Percentiles rank a stretch among this genome's conserved stretches.
phyloP scores from a whole-genome alignment of 2,113 vertebrate genomes.

The Menidia beryllina region DNA sequence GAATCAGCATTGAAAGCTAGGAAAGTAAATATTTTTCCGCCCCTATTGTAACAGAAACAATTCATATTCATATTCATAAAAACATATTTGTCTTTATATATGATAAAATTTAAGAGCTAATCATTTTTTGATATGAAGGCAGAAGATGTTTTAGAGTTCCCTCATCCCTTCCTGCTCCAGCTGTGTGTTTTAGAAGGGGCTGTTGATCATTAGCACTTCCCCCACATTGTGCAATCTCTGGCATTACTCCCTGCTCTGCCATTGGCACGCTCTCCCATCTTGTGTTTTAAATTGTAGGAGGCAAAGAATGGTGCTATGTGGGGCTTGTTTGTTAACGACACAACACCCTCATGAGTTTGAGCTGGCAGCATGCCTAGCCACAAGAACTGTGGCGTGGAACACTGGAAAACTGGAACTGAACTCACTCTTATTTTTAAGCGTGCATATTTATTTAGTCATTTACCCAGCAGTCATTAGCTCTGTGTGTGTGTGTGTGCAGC shows the following conservation, averaged over 20 bases:
- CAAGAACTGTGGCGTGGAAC: slow-evolving; percentile 59
- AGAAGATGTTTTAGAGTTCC: slow-evolving; percentile 31
- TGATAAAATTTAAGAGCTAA: slow-evolving; percentile 22
- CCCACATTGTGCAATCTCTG: slow-evolving; percentile 64
- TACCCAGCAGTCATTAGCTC: slow-evolving; percentile 75
- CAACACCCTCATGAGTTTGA: slow-evolving; percentile 77
- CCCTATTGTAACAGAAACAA: too few relatives aligned
- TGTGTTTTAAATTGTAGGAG: slow-evolving; percentile 80
- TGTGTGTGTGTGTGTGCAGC: slow-evolving; percentile 30
- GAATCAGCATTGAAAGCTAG: too few relatives aligned
- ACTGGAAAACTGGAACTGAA: slow-evolving; percentile 77
- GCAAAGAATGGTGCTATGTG: slow-evolving; percentile 75
- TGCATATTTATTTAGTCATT: slow-evolving; percentile 78
- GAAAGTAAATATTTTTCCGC: too few relatives aligned
- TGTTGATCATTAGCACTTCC: slow-evolving; percentile 79
- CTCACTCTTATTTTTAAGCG: slow-evolving; percentile 73
- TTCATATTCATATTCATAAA: too few relatives aligned
- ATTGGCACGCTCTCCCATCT: slow-evolving; percentile 69
- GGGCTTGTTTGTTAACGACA: slow-evolving; percentile 81
- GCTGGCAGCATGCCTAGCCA: slow-evolving; percentile 78
- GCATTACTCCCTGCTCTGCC: slow-evolving; percentile 72
- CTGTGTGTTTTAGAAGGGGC: slow-evolving; percentile 71
- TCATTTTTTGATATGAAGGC: slow-evolving; percentile 35
- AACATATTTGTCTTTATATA: too few relatives aligned
- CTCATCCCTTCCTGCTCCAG: slow-evolving; percentile 62